Conservation (phyloP, 30 jellyfish, hydroid and myxozoan species). For the Pelagia noctiluca region DNA sequence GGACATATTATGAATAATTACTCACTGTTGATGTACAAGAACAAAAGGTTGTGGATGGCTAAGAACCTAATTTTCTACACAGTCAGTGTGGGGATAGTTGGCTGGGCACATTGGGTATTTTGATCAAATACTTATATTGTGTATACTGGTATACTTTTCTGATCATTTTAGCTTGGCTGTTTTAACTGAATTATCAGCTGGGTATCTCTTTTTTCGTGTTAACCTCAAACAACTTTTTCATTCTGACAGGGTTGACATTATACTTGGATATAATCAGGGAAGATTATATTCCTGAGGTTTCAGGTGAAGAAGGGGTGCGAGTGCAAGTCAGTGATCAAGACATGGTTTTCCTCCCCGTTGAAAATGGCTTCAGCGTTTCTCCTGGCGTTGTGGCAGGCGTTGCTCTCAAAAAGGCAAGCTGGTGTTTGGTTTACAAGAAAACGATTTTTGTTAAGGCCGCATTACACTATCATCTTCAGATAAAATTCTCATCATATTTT, state of each 20-base stretch:
- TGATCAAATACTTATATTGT: too few species aligned
- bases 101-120: too few species aligned
- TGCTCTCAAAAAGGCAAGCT: constrained; percentile 27
- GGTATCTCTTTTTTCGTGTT: too few species aligned
- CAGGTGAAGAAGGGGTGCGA: constrained; percentile 53
- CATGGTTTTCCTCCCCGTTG: neutral
- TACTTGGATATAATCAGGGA: constrained; percentile 15
- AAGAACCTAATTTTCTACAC: neutral
- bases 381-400: constrained; percentile 64
- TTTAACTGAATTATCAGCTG: too few species aligned
- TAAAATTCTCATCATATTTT: neutral
- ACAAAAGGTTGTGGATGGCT: neutral
- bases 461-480: neutral
- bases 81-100: too few species aligned
- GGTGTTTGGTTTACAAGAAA: too few species aligned
- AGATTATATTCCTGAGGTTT: constrained; percentile 3
- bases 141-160: too few species aligned
- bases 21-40: too few species aligned
- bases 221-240: neutral
- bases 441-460: neutral
- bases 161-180: too few species aligned
- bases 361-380: constrained; percentile 47
- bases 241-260: constrained; percentile 19
- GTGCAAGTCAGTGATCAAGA: constrained; percentile 41
- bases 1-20: too few species aligned